Evolutionary conservation across 1,140 invertebrate species (phyloP), one percentile per base, ranked within the genome.

Genomic region (Rhagoletis pomonella): DNA sequence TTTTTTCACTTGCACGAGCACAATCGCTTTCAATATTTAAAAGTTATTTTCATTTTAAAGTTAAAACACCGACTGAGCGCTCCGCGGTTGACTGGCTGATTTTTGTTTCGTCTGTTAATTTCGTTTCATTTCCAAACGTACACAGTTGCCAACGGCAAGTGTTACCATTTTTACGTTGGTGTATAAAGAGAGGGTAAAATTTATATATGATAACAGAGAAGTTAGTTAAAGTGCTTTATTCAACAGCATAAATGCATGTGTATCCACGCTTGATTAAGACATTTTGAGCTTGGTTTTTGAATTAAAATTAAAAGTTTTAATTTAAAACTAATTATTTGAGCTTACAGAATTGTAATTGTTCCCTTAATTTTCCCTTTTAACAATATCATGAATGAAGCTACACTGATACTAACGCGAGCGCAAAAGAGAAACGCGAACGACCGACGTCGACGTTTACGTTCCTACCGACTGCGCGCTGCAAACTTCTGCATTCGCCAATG

Each of bases 61-160:
- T 87, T 87, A 69, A 87, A 88, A 88, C 73, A 88, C 85, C 88
- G 88, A 88, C 88, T 88, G 88, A 88, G 81, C 86, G 55, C 62
- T 69, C 62, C 64, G 60, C 77, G 55, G 84, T 88, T 87, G 84
- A 59, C 86, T 64, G 84, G 58, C 65, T 60, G 50, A 50, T 58
- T 55, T 65, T 69, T 86, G 39, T 88, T 88, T 88, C 73, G 62
- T 5, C 87, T 86, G 60, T 47, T 60, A 60, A 58, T n/a, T 85
- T 85, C 10, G 86, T 86, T 69, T 86, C 59, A 17, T 86, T 69
- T 50, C 67, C 50, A 85, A 7, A 4, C 47, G 44, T 67, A 17
- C 64, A 19, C 86, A 67, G 17, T 29, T 64, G 86, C 62, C 39
- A 86, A 67, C 86, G 9, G 9, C 14, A 62, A 86, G 42, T 86